These are phyloP conservation scores for Zophobas atratus DNA, from an alignment of 1,140 invertebrate genomes.

Conservation along the genomic window DNA sequence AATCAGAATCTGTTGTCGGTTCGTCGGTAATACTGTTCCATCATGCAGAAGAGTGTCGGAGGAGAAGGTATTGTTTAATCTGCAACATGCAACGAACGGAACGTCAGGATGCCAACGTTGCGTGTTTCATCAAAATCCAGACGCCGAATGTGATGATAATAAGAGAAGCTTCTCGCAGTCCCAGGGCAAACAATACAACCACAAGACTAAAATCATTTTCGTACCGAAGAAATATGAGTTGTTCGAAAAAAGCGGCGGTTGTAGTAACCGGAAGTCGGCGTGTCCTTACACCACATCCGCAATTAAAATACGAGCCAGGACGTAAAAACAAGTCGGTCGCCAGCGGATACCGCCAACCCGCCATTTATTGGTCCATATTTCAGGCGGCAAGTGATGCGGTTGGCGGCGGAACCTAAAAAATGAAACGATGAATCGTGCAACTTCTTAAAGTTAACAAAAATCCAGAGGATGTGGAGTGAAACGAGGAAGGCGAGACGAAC, in stretches of 20 bases:
- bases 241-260: slow-evolving; percentile 3
- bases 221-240: not conserved
- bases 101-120: not conserved
- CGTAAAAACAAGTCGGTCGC: slow-evolving; percentile 27
- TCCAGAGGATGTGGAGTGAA: not conserved
- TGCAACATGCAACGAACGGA: not conserved
- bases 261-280: slow-evolving; percentile 1
- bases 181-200: too few species aligned
- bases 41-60: slow-evolving; percentile 12
- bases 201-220: too few species aligned
- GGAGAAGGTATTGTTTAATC: not conserved
- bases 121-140: not conserved
- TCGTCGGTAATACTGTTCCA: not conserved
- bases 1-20: not conserved
- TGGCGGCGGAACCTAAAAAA: not conserved
- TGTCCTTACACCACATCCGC: slow-evolving; percentile 16
- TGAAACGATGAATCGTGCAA: not conserved
- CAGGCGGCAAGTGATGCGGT: slow-evolving; percentile 6
- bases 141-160: not conserved
- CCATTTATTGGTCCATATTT: slow-evolving; percentile 23
- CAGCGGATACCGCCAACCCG: not conserved
- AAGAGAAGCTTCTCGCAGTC: not conserved
- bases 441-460: slow-evolving; percentile 6
- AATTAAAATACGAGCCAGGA: slow-evolving; percentile 21
- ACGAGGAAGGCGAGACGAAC: slow-evolving; percentile 5